phyloP scores from a whole-genome alignment of 2,113 vertebrate species.

The Thunnus thynnus region DNA sequence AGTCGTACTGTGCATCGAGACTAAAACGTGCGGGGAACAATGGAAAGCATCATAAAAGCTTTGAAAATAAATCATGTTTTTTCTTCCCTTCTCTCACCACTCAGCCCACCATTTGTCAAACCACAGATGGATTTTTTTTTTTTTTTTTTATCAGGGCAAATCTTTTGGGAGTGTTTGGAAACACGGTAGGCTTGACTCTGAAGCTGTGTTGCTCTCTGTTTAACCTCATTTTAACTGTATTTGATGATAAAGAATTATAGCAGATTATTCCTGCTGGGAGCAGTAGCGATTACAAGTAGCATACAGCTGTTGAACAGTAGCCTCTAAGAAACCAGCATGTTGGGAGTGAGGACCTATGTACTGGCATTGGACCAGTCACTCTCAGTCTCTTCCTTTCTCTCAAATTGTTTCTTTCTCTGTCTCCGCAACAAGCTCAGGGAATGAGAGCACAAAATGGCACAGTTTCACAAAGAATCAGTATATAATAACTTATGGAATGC shows the following conservation, averaged over 20 bases:
- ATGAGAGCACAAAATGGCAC: neutral
- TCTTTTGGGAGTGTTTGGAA: constrained; percentile 73
- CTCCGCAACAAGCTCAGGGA: neutral
- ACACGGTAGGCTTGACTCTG: constrained; percentile 42
- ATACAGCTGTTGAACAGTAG: constrained; percentile 39
- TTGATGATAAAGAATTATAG: constrained; percentile 57
- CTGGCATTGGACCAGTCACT: constrained; percentile 9
- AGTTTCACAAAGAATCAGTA: neutral
- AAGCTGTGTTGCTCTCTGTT: constrained; percentile 50
- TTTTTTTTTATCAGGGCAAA: constrained; percentile 28
- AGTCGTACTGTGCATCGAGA: constrained; percentile 57
- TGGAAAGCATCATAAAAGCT: constrained; percentile 64
- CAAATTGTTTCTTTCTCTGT: neutral
- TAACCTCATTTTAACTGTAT: constrained; percentile 67
- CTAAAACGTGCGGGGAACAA: constrained; percentile 59
- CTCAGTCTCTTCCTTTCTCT: constrained; percentile 5
- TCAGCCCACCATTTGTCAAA: constrained; percentile 58
- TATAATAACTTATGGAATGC: neutral
- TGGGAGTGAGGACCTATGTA: constrained; percentile 1
- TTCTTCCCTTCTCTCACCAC: constrained; percentile 33
- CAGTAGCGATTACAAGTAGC: constrained; percentile 22
- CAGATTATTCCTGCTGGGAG: constrained; percentile 61
- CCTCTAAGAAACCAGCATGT: neutral
- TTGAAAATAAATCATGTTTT: constrained; percentile 65
- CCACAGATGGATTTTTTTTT: constrained; percentile 48